phyloP scores from a whole-genome alignment of 2,888 invertebrate genomes.

The Clunio marinus region DNA sequence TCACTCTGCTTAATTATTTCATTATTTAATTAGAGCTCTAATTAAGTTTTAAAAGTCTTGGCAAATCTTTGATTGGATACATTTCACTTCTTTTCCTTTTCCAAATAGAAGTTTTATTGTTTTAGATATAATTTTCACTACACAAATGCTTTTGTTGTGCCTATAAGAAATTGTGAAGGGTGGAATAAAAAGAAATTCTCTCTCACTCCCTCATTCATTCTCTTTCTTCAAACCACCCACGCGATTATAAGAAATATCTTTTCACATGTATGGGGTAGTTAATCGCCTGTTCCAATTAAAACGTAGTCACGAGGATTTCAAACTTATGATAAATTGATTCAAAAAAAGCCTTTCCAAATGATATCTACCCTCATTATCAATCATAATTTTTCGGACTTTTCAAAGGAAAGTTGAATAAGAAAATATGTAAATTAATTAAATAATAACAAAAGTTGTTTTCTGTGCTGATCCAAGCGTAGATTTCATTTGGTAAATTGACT shows the following conservation, averaged over 20 bases:
- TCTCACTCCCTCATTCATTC: neutral
- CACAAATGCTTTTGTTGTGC: neutral
- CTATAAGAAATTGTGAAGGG: neutral
- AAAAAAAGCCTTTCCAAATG: neutral
- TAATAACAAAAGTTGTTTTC: constrained; percentile 36
- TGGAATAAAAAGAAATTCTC: neutral
- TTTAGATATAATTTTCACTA: constrained; percentile 6
- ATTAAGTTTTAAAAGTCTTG: constrained; percentile 18
- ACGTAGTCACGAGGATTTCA: constrained; percentile 33
- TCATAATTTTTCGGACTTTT: constrained; percentile 34
- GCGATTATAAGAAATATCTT: neutral
- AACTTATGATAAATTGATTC: constrained; percentile 37
- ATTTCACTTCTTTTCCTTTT: neutral
- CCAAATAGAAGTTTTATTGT: neutral
- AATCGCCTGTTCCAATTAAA: constrained; percentile 31
- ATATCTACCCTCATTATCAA: constrained; percentile 39
- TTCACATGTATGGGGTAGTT: constrained; percentile 10
- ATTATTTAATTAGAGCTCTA: constrained; percentile 32
- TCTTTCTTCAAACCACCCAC: too few species aligned
- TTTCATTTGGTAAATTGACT: neutral
- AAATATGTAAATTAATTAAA: constrained; percentile 39
- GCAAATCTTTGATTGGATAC: neutral
- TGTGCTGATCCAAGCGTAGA: neutral
- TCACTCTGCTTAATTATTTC: constrained; percentile 23
- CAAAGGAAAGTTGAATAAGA: neutral